Conservation (phyloP, 2,797 vertebrate species). For the Parauchenoglanis ngamensis region DNA sequence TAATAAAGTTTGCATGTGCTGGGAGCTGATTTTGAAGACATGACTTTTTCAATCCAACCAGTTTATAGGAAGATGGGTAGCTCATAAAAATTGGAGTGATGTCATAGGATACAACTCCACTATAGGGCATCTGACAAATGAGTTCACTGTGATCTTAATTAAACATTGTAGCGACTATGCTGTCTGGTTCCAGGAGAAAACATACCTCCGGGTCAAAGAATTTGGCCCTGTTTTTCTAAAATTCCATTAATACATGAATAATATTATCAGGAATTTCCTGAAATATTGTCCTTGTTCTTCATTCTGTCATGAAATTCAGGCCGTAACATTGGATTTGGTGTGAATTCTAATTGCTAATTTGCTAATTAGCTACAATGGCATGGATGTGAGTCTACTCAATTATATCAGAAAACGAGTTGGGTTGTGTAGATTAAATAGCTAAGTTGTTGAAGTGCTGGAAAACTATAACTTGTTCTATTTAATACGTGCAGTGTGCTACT, state of each 20-base stretch:
- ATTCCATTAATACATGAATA: not conserved
- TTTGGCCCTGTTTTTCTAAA: not conserved
- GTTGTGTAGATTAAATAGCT: conserved; percentile 32
- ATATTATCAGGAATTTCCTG: not conserved
- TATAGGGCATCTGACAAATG: conserved; percentile 22
- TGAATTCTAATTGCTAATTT: conserved; percentile 5
- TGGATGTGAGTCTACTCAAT: not conserved
- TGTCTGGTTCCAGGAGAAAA: not conserved
- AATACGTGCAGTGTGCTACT: conserved; percentile 25
- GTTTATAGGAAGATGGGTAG: conserved; percentile 46
- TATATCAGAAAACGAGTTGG: conserved; percentile 14
- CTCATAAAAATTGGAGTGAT: conserved; percentile 30
- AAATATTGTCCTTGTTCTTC: not conserved
- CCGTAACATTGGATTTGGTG: not conserved
- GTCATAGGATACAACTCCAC: conserved; percentile 11
- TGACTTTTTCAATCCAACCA: conserved; percentile 59
- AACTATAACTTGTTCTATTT: not conserved
- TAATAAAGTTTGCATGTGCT: not conserved
- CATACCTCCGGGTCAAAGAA: not conserved
- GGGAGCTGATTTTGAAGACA: not conserved
- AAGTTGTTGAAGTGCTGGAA: conserved; percentile 20
- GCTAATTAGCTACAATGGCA: not conserved
- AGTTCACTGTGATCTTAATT: conserved; percentile 7
- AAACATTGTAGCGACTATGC: not conserved
- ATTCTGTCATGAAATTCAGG: not conserved